Evolutionary conservation across 2,888 invertebrate genomes (phyloP), one percentile per base, ranked within the genome.

Genomic region (Chouioia cunea): DNA sequence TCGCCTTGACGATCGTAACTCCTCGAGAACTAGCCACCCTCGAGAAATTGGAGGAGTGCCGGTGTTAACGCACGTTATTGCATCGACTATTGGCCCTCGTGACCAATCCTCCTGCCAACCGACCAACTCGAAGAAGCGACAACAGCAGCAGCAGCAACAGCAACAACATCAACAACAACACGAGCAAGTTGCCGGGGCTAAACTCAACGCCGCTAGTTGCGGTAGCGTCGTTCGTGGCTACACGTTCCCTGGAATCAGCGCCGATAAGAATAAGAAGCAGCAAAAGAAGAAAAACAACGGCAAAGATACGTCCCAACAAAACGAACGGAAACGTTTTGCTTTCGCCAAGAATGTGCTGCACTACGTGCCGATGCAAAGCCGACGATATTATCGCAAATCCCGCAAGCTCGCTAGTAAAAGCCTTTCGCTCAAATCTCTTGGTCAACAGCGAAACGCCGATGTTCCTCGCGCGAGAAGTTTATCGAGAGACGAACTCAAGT

Each of bases 261-360:
- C 52, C 20, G 52, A 20, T 1, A 53, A 46, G 46, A 54, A 12
- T 14, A 18, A 56, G 22, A 0, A 16, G 16, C n/a, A 57, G 27
- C n/a, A 63, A 18, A 16, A 52, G 43, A 12, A 48, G 15, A 14
- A 10, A 14, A 22, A n/a, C 14, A 44, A 12, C 54, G 48, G 27
- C 14, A 60, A 58, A 4, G 50, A 47, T 15, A 4, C 52, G 27
- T 20, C 20, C n/a, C n/a, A 56, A 44, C 15, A 16, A 63, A 64
- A 4, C 2, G 48, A n/a, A 14, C 48, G 16, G 16, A 71, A 69
- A 46, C 64, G 70, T 47, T 36, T 77, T 58, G 64, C 66, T 0
- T 83, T 81, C 44, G 76, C 82, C 2, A 80, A 73, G 64, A 80
- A 78, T 54, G 79, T 82, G 43, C 66, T 83, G 3, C 76, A 80